Evolutionary conservation across 2,113 vertebrate genomes (phyloP), one percentile per base, ranked within the genome.

Genomic region (Saimiri boliviensis): DNA sequence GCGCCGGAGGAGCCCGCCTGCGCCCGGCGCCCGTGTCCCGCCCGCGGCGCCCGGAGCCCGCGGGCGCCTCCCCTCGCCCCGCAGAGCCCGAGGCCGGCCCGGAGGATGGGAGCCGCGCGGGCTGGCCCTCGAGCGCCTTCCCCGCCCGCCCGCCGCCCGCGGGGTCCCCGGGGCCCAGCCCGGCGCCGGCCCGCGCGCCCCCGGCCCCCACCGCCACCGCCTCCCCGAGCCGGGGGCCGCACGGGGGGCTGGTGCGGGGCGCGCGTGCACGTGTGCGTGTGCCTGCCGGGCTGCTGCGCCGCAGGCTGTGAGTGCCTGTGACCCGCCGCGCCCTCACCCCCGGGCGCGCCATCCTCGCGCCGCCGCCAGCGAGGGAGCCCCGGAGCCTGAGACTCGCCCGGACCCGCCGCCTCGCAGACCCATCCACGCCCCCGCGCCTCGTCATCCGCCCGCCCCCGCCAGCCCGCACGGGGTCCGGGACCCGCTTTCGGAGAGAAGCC

Each of bases 231-330:
- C 35, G 71, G 89, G 77, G 86, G 35, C 71, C 83, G 88, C 85
- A 27, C 74, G 60, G 79, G 47, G 85, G 93, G 21, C 84, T 74
- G 92, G 71, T 76, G 91, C 35, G 95, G 93, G 81, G 58, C n/a
- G 40, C 76, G 90, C 95, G 93, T 94, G 35, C 76, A 92, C 96
- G 96, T 94, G 60, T 96, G 58, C 92, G 95, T 96, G 84, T 95
- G 45, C 20, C 52, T 89, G 49, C 83, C 81, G 0, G 92, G 94
- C 93, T 93, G 96, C 82, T 98, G 97, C 95, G 76, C 32, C 17
- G 77, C 93, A 60, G 97, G 77, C 56, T 97, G 97, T 96, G 97
- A 97, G 94, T 97, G 97, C 60, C 92, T 32, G 23, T 98, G 97
- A 97, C 86, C 86, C 68, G 68, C 85, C 71, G 42, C 66, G 30